Evolutionary conservation across 2,113 vertebrate species (phyloP), one percentile per base, ranked within the genome.

Genomic region (Recurvirostra avosetta): DNA sequence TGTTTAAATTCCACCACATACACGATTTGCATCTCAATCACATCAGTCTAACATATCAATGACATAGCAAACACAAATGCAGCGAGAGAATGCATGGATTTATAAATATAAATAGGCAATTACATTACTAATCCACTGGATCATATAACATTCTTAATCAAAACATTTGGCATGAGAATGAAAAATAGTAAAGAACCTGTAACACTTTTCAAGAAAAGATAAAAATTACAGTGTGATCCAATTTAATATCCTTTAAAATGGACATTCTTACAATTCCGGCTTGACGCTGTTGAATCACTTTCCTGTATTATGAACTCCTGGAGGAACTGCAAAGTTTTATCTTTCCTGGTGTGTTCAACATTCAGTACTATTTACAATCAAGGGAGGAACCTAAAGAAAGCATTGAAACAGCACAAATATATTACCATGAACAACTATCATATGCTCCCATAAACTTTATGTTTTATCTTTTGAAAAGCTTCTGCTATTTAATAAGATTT

Each of bases 401-500:
- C 45, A 76, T 68, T 79, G 50, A 95, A 96, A 95, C 22, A 87
- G 38, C 52, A 87, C 30, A 93, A 93, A 90, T 86, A 29, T 41
- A 68, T 95, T 88, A 87, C 38, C 30, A 41, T n/a, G 50, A 93
- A 67, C 58, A 85, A 55, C 53, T 86, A 32, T 59, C 32, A 32
- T 53, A 81, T 29, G 23, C 50, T 95, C 29, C 82, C 34, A 76
- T 88, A 90, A 97, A 94, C 47, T 91, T 92, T 85, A 79, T 92
- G 49, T 83, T 97, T 97, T 96, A 96, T 81, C 83, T 96, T 94
- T 77, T 80, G 55, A 86, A 97, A 97, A 95, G n/a, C 79, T 95
- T 78, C 80, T 97, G 26, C 68, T 96, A 30, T 90, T 97, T 97
- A 96, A 81, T 91, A 94, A 97, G 71, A 95, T 96, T 95, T 95